Evolutionary conservation across 1,140 invertebrate species (phyloP), one percentile per base, ranked within the genome.

Genomic region (Leptinotarsa texana): DNA sequence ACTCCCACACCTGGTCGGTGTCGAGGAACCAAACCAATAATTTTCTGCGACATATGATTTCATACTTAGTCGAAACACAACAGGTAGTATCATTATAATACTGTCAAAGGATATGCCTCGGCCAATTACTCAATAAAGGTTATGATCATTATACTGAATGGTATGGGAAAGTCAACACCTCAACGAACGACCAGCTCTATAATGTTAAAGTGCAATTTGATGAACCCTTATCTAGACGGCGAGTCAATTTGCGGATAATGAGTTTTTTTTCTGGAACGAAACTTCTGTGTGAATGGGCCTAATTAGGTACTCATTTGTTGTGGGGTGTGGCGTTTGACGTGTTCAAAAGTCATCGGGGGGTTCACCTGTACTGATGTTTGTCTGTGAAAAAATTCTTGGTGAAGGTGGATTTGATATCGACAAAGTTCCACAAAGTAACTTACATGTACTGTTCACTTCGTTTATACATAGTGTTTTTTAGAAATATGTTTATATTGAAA

Each of bases 81-180:
- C 68, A 69, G 68, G 68, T 69, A 69, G 21, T n/a, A 67, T 27
- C 65, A 42, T 69, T 69, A 69, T n/a, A 51, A 48, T 21, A 68
- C 66, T 27, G 33, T 22, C n/a, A 18, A 69, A 69, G 68, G 68
- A 69, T 49, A 49, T 69, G 33, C 21, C 48, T 51, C 13, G 33
- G 33, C 68, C 68, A 69, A 69, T 69, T 69, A 69, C 68, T 11
- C 27, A 69, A 49, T 69, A 69, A 51, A 69, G 18, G 68, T 18
- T 69, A 69, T 69, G 42, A 69, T 69, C 48, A 69, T 65, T 42
- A 13, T 8, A 18, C 68, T 69, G 48, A 49, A 48, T 69, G 42
- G 42, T 51, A 69, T 69, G 68, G 48, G 68, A 69, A 69, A 69
- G 15, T 49, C 42, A 21, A 49, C 68, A 69, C 48, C 63, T 65